Evolutionary conservation across 2,113 vertebrate species (phyloP), one percentile per base, ranked within the genome.

Genomic region (Pao palembangensis): DNA sequence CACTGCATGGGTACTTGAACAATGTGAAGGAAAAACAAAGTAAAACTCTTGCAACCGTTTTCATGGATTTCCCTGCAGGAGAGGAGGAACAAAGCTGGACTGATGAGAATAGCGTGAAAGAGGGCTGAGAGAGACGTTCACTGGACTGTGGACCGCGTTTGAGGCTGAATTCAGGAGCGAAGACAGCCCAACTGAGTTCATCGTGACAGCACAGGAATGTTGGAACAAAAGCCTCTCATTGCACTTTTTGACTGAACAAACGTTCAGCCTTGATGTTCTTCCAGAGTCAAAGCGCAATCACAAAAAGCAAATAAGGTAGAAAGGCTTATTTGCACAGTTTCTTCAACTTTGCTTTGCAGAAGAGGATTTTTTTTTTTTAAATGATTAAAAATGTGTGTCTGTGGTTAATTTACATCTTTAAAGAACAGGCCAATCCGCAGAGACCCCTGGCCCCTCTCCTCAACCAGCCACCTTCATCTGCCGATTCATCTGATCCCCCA

Each of bases 401-500:
- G 13, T 15, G 13, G 43, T 67, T 19, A n/a, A n/a, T 8, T n/a
- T 47, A 1, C 44, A 47, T 47, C 44, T n/a, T 17, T 17, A n/a
- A 15, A 16, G 4, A n/a, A 47, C 14, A 16, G 6, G 43, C 50
- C 65, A 58, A 76, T 63, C 56, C 21, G 51, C 54, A 63, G 71
- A 70, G 62, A 38, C 2, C 8, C 34, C 34, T 0, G 34, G 10
- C 34, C 8, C 34, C 34, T 8, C 34, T 6, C 34, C 34, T 38
- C 34, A 38, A 38, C 8, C 34, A 8, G 11, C 34, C 10, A 38
- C 34, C 34, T 38, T 63, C 53, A 38, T 70, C n/a, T 47, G 53
- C 43, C 53, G 74, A 83, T 77, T 67, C 54, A 76, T 66, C 53
- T 58, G 49, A 68, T 75, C 64, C 69, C 28, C 28, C 50, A 43